These are phyloP conservation scores for Drosophila paranaensis DNA, from an alignment of 2,888 invertebrate genomes.

Conservation along the genomic window DNA sequence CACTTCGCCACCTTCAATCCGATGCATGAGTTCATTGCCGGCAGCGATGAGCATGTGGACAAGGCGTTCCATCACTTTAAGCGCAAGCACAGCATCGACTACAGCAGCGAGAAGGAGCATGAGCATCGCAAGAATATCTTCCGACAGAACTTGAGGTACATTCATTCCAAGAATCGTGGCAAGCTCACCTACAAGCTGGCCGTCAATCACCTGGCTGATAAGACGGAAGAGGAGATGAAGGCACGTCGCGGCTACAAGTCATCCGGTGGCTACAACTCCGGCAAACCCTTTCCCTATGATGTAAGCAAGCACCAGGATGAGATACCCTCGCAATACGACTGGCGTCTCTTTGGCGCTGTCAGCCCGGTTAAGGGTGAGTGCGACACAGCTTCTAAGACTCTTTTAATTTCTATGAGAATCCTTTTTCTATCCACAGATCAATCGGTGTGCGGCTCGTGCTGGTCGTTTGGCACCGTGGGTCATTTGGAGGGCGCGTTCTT, in stretches of 20 bases:
- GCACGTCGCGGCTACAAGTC: constrained; percentile 89
- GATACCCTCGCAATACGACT: constrained; percentile 92
- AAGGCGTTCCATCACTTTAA: constrained; percentile 90
- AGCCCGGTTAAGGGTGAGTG: constrained; percentile 94
- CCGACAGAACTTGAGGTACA: constrained; percentile 93
- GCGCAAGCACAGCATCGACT: constrained; percentile 89
- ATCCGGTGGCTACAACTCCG: constrained; percentile 89
- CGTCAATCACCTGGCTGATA: constrained; percentile 95
- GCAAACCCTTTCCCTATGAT: constrained; percentile 91
- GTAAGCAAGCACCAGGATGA: constrained; percentile 85
- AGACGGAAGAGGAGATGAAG: constrained; percentile 90
- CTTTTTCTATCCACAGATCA: constrained; percentile 89
- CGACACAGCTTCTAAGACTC: not conserved
- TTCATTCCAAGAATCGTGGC: constrained; percentile 93
- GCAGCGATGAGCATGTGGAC: constrained; percentile 91
- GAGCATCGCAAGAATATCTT: constrained; percentile 90
- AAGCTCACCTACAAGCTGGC: constrained; percentile 89
- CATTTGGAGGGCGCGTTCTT: constrained; percentile 96
- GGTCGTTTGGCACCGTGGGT: constrained; percentile 98
- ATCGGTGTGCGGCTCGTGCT: constrained; percentile 98
- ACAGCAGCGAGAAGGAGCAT: constrained; percentile 88
- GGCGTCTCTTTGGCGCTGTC: constrained; percentile 96
- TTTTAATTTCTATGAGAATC: not conserved
- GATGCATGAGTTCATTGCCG: constrained; percentile 94
- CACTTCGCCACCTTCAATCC: constrained; percentile 95